phyloP scores from a whole-genome alignment of 2,888 invertebrate species.

The Sclerodermus sp. region DNA sequence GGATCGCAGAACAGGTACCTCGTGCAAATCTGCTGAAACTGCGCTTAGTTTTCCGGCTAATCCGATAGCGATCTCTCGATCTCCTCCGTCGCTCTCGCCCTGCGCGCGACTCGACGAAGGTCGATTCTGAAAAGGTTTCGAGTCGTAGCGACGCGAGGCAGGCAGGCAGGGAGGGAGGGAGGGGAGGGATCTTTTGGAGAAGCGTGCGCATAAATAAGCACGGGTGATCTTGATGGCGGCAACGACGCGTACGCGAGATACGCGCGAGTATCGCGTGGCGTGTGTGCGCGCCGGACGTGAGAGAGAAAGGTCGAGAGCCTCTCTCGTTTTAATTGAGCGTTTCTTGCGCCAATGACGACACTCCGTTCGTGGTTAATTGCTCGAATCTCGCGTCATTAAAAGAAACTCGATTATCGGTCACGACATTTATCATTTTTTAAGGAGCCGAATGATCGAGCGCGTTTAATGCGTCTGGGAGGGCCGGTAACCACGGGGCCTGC shows the following conservation, averaged over 20 bases:
- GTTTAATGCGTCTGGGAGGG: too few species aligned
- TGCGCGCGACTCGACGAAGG: too few species aligned
- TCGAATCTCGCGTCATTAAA: slow-evolving; percentile 9
- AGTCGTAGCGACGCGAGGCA: too few species aligned
- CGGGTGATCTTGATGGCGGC: slow-evolving; percentile 1
- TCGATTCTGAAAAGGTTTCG: too few species aligned
- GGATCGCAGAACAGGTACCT: too few species aligned
- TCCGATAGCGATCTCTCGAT: too few species aligned
- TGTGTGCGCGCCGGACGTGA: slow-evolving; percentile 9
- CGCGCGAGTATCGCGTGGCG: background rate
- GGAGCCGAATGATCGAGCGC: background rate
- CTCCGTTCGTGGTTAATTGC: slow-evolving; percentile 21
- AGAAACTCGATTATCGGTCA: background rate
- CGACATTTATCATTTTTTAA: background rate
- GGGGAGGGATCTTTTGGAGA: slow-evolving; percentile 1
- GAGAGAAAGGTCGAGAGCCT: slow-evolving; percentile 15
- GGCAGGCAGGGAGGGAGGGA: too few species aligned
- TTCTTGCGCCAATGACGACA: slow-evolving; percentile 19
- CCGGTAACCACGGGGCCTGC: too few species aligned
- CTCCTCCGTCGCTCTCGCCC: too few species aligned
- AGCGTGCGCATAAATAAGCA: slow-evolving; percentile 2
- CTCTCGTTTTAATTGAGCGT: slow-evolving; percentile 20
- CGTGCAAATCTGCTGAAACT: too few species aligned
- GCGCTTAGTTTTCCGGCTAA: too few species aligned
- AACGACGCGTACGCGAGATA: background rate